Percentiles rank a stretch among this genome's conserved stretches.
These are phyloP conservation scores for Nasonia giraulti DNA, from an alignment of 1,140 invertebrate species.

Conservation along the genomic window DNA sequence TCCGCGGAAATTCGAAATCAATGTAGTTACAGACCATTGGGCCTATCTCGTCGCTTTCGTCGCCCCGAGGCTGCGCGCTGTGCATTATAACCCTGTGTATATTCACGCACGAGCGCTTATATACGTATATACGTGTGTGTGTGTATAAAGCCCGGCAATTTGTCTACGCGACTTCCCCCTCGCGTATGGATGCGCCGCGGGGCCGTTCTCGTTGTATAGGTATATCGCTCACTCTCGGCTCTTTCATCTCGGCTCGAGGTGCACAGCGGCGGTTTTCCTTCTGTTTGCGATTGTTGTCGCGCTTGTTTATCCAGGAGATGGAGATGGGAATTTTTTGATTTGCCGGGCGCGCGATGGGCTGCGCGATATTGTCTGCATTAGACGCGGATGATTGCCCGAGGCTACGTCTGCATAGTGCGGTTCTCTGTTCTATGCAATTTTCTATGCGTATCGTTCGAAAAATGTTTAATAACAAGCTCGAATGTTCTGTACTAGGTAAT, in stretches of 20 bases:
- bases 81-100: constrained; percentile 4
- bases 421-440: no score
- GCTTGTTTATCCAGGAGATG: background rate
- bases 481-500: no score
- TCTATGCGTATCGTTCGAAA: no score
- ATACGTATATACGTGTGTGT: background rate
- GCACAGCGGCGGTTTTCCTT: background rate
- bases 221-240: background rate
- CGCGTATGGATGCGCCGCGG: background rate
- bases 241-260: background rate
- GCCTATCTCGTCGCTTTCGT: constrained; percentile 15
- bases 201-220: background rate
- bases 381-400: no score
- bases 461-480: no score
- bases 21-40: constrained; percentile 44
- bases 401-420: no score
- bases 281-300: background rate
- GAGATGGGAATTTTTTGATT: background rate
- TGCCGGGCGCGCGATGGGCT: background rate
- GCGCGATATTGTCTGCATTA: background rate
- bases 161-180: background rate
- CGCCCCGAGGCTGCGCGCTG: background rate
- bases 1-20: constrained; percentile 42
- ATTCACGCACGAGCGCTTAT: no score
- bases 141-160: constrained; percentile 8